Evolutionary conservation across 2,797 vertebrate species (phyloP).

Genomic region (Hippocampus kuda): DNA sequence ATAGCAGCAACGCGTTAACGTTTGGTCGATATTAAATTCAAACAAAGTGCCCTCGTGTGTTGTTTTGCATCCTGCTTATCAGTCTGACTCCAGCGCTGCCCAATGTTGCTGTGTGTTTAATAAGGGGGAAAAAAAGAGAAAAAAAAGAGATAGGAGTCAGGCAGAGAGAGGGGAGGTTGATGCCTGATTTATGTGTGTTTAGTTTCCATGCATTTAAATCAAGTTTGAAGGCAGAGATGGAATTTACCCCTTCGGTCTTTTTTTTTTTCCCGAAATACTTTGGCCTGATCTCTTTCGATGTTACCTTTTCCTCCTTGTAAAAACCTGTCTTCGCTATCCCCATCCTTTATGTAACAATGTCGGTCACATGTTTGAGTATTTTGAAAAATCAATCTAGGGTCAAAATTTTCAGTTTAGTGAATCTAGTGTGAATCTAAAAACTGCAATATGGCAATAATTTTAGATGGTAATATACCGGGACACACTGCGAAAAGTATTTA

Average conservation of each 20-base stretch:
- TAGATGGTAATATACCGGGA: no score
- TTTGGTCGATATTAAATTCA: constrained; percentile 24
- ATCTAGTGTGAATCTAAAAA: no score
- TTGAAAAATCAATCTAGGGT: neutral
- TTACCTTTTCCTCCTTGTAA: no score
- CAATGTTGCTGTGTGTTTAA: constrained; percentile 16
- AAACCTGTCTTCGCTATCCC: neutral
- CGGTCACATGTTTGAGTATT: neutral
- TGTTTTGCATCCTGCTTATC: constrained; percentile 28
- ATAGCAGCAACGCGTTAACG: constrained; percentile 20
- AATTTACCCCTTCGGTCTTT: neutral
- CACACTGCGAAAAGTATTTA: no score
- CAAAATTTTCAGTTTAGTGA: no score
- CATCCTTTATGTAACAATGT: neutral
- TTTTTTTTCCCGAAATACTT: neutral
- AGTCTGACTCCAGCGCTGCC: constrained; percentile 9
- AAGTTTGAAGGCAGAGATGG: neutral
- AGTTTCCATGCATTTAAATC: constrained; percentile 11
- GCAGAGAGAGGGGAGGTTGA: constrained; percentile 2
- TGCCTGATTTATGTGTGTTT: constrained; percentile 22
- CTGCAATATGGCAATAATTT: no score
- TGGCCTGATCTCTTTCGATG: no score
- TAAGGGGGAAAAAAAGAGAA: neutral
- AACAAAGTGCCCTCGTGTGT: constrained; percentile 20
- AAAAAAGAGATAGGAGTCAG: constrained; percentile 7